Evolutionary conservation across 2,113 vertebrate species (phyloP).

Genomic region (Phalacrocorax aristotelis): DNA sequence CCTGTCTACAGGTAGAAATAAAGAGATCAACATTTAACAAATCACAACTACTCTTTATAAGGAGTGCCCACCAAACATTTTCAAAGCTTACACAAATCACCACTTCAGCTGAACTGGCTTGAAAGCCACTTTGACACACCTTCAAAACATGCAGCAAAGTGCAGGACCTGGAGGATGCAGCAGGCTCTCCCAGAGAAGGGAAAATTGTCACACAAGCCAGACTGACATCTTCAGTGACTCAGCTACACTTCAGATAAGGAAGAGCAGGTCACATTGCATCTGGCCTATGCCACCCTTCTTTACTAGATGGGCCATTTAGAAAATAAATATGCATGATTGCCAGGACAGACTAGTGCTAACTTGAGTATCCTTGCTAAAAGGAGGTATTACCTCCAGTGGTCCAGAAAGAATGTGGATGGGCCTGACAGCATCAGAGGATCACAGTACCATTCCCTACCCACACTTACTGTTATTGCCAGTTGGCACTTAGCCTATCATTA

Average conservation of each 20-base stretch:
- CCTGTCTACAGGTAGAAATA: not conserved
- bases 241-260: not conserved
- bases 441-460: not conserved
- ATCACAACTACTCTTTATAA: not conserved
- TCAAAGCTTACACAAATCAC: not conserved
- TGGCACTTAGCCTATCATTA: not conserved
- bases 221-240: not conserved
- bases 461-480: not conserved
- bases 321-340: not conserved
- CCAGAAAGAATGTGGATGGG: not conserved
- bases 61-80: not conserved
- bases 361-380: not conserved
- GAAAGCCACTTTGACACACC: not conserved
- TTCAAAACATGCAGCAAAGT: not conserved
- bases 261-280: not conserved
- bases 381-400: not conserved
- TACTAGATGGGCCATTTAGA: not conserved
- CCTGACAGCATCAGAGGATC: not conserved
- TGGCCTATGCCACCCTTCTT: not conserved
- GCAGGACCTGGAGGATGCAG: not conserved
- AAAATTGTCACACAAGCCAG: not conserved
- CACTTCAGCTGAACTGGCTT: not conserved
- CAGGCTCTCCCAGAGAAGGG: not conserved
- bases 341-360: not conserved
- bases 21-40: not conserved